Conservation (phyloP, 2,113 vertebrate species). For the Peromyscus polionotus region DNA sequence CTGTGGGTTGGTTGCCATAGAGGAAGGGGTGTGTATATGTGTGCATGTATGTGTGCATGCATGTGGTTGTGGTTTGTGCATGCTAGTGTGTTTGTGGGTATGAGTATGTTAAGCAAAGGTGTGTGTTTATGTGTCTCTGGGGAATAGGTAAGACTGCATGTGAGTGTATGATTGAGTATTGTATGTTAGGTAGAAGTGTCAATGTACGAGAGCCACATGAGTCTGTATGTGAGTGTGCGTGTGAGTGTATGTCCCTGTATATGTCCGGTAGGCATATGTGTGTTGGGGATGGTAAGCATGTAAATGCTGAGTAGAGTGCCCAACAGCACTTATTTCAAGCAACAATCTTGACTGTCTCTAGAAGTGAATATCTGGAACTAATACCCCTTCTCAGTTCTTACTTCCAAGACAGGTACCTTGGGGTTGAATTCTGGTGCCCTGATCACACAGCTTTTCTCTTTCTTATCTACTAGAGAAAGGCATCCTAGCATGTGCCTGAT, state of each 20-base stretch:
- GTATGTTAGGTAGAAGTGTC: not conserved
- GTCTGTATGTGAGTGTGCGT: too few species aligned
- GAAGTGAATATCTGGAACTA: not conserved
- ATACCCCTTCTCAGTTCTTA: not conserved
- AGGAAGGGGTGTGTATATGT: not conserved
- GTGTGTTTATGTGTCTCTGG: not conserved
- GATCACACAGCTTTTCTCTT: not conserved
- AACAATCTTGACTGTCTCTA: too few species aligned
- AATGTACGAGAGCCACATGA: not conserved
- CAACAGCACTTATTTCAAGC: not conserved
- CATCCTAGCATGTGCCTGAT: not conserved
- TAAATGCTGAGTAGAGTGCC: not conserved
- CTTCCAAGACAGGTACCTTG: not conserved
- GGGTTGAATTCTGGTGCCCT: too few species aligned
- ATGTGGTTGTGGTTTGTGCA: not conserved
- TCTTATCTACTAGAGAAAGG: not conserved
- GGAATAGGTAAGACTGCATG: not conserved
- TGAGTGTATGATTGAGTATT: too few species aligned
- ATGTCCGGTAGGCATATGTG: not conserved
- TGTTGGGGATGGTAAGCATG: not conserved
- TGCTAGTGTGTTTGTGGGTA: not conserved
- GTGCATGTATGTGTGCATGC: too few species aligned
- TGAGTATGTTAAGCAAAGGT: not conserved
- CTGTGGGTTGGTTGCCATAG: not conserved
- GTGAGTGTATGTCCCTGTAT: not conserved